Evolutionary conservation across 2,888 invertebrate genomes (phyloP).

Genomic region (Synergus japonicus): DNA sequence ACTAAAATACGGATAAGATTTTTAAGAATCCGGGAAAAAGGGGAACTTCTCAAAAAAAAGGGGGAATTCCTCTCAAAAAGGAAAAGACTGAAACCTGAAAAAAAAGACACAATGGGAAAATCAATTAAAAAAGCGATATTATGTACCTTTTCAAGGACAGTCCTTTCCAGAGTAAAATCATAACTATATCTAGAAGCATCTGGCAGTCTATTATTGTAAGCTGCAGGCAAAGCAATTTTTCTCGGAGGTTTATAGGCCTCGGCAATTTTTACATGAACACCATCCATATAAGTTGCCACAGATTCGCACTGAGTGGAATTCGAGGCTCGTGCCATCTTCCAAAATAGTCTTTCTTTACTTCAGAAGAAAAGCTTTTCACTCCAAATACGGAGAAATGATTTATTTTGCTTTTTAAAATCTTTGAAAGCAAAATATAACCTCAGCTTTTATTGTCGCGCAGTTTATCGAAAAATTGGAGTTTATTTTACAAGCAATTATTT

Average conservation of each 20-base stretch:
- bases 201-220: constrained; percentile 79
- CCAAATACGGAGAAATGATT: not conserved
- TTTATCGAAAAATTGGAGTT: not conserved
- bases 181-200: constrained; percentile 81
- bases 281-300: constrained; percentile 85
- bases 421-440: not conserved
- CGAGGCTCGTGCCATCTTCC: constrained; percentile 67
- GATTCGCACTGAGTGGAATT: constrained; percentile 69
- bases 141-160: constrained; percentile 82
- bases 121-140: not conserved
- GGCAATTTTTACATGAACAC: constrained; percentile 92
- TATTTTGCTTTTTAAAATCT: not conserved
- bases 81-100: too few species aligned
- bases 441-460: not conserved
- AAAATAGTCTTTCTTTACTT: not conserved
- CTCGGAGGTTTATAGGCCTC: constrained; percentile 92
- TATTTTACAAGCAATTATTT: not conserved
- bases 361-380: not conserved
- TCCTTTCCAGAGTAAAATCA: constrained; percentile 86
- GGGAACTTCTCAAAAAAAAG: too few species aligned
- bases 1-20: too few species aligned
- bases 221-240: constrained; percentile 82
- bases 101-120: not conserved
- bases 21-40: too few species aligned
- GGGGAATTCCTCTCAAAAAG: too few species aligned